These are phyloP conservation scores for Acanthurus tractus DNA, from an alignment of 2,797 vertebrate species.

Conservation along the genomic window DNA sequence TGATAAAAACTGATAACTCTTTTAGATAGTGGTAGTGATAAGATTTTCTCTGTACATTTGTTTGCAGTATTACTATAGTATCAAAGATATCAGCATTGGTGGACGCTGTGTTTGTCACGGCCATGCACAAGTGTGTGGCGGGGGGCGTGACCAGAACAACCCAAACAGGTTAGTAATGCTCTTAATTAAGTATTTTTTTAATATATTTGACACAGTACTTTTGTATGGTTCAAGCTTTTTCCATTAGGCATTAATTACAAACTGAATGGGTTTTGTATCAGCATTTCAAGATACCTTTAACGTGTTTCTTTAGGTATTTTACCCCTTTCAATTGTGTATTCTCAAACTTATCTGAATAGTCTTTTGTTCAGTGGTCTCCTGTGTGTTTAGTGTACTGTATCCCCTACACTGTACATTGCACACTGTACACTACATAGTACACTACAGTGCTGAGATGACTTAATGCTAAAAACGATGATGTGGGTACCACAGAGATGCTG, in stretches of 20 bases:
- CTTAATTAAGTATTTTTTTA: neutral
- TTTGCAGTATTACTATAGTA: constrained; percentile 94
- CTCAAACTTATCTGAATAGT: constrained; percentile 32
- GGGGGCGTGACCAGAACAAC: constrained; percentile 72
- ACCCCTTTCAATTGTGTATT: constrained; percentile 17
- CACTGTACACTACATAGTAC: too few species aligned
- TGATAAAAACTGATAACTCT: constrained; percentile 26
- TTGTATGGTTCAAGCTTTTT: constrained; percentile 5
- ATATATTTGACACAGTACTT: neutral
- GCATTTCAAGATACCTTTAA: constrained; percentile 14
- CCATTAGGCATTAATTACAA: constrained; percentile 2
- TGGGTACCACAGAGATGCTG: constrained; percentile 27
- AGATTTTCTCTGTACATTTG: constrained; percentile 29
- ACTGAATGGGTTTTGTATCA: neutral
- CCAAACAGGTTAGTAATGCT: constrained; percentile 72
- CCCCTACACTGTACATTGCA: too few species aligned
- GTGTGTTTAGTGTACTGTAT: neutral
- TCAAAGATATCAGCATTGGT: constrained; percentile 95
- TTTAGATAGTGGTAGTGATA: constrained; percentile 9
- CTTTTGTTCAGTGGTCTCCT: constrained; percentile 13
- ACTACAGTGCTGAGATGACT: constrained; percentile 19
- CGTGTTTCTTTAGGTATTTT: constrained; percentile 2
- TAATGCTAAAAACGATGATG: constrained; percentile 18
- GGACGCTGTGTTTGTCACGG: constrained; percentile 94
- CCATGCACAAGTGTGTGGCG: constrained; percentile 89